phyloP scores from a whole-genome alignment of 2,888 invertebrate species.

The Caenorhabditis sp. region DNA sequence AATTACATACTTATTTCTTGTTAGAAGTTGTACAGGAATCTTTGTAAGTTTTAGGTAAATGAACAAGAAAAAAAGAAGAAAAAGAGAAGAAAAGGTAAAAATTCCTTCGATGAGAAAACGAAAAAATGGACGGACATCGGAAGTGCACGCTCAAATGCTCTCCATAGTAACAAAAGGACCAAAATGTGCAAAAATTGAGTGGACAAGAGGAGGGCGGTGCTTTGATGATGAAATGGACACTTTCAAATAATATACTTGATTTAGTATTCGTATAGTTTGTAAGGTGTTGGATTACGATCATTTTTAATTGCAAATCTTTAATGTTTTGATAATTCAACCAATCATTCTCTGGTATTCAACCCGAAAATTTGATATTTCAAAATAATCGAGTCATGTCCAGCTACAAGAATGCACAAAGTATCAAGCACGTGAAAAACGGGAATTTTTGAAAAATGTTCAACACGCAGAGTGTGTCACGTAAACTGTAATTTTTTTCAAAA shows the following conservation, averaged over 20 bases:
- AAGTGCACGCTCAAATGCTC: not conserved
- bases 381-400: too few species aligned
- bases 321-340: not conserved
- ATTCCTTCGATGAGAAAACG: not conserved
- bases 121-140: not conserved
- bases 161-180: not conserved
- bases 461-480: too few species aligned
- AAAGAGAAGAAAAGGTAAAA: not conserved
- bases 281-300: not conserved
- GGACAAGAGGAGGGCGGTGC: not conserved
- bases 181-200: not conserved
- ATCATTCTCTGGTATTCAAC: too few species aligned
- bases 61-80: not conserved
- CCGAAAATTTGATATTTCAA: too few species aligned
- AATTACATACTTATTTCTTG: not conserved
- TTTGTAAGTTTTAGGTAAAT: not conserved
- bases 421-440: too few species aligned
- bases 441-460: too few species aligned
- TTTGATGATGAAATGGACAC: not conserved
- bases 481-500: too few species aligned
- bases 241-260: not conserved
- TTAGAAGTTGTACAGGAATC: not conserved
- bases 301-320: not conserved
- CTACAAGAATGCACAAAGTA: too few species aligned
- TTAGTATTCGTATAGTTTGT: not conserved